These are phyloP conservation scores for Actias luna DNA, from an alignment of 2,888 invertebrate genomes.

Conservation along the genomic window DNA sequence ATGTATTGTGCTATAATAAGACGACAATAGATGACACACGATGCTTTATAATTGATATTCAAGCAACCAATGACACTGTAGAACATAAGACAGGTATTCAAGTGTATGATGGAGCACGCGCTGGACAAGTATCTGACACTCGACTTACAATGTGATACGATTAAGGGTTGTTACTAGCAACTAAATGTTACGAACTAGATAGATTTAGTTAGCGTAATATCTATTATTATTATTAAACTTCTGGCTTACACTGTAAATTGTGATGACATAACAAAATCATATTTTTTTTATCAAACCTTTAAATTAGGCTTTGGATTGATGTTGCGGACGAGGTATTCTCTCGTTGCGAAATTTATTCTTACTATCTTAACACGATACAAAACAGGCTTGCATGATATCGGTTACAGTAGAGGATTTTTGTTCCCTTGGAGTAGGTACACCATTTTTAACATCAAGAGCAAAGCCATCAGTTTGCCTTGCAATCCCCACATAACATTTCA, in stretches of 20 bases:
- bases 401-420: no score
- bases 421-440: no score
- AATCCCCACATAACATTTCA: no score
- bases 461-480: no score
- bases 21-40: slow-evolving; percentile 38
- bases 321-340: no score
- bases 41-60: slow-evolving; percentile 47
- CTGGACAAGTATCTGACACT: slow-evolving; percentile 23
- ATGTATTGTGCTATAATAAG: slow-evolving; percentile 39
- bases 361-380: no score
- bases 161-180: slow-evolving; percentile 25
- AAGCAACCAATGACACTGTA: slow-evolving; percentile 33
- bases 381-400: no score
- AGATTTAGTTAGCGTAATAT: slow-evolving; percentile 16
- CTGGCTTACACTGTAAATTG: no score
- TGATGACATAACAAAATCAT: background rate
- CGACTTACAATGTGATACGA: slow-evolving; percentile 32
- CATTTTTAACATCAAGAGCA: no score
- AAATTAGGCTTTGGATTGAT: no score
- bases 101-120: slow-evolving; percentile 30
- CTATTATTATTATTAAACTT: background rate
- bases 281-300: no score
- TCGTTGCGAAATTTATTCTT: no score
- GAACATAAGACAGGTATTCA: slow-evolving; percentile 31
- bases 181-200: slow-evolving; percentile 31